Evolutionary conservation across 2,797 vertebrate species (phyloP), one percentile per base, ranked within the genome.

Genomic region (Myotis vivesi): DNA sequence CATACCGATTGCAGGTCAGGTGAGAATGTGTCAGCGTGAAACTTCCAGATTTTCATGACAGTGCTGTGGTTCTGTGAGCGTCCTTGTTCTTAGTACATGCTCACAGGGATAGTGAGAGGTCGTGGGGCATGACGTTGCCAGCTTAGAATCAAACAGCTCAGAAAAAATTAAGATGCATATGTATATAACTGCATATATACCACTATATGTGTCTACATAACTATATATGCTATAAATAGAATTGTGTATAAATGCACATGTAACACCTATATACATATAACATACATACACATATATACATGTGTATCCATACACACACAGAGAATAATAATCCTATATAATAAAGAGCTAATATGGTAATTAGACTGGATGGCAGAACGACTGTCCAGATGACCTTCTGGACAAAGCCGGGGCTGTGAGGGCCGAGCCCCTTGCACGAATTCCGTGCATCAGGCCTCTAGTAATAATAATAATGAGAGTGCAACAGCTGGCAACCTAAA

Each of bases 1-100:
- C 19, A 25, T 20, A 5, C 1, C 5, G 59, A 46, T 9, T 3
- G 8, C 12, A 59, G 77, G 16, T 28, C 20, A 28, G 66, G 44
- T 6, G 38, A 64, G 44, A 53, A 0, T 1, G 8, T 4, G 44
- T 53, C 33, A 20, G 0, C 13, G 69, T 41, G 80, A 25, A 25
- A 25, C 28, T 6, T 23, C 62, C 82, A 25, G 28, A 41, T 7
- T 16, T 17, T 19, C 19, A 17, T 6, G 3, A n/a, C 41, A 9
- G 30, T 0, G 7, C 23, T 49, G 22, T 0, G 17, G 66, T 36
- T 20, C 16, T 10, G 0, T 3, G 38, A 20, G 8, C 3, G 53
- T 25, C 30, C n/a, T 57, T 15, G n/a, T 49, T 36, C 49, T 46
- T 4, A 19, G 36, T 13, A 19, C 30, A 53, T 13, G 6, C 36